phyloP scores from a whole-genome alignment of 2,113 vertebrate species.

The Myocastor coypus region DNA sequence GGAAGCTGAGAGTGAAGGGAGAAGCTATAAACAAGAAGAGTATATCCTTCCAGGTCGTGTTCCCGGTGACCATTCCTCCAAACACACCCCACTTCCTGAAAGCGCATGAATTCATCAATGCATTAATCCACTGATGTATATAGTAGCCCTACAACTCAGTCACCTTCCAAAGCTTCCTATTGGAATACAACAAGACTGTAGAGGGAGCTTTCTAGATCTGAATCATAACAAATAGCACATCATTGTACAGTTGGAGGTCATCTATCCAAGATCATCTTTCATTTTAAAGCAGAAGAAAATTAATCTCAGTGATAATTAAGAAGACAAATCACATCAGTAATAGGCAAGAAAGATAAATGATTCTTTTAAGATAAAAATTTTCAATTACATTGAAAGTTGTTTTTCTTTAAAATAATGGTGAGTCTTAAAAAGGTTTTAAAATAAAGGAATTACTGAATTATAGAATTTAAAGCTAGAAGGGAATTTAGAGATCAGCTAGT shows the following conservation, averaged over 20 bases:
- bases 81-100: neutral
- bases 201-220: neutral
- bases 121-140: neutral
- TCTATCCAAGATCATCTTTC: neutral
- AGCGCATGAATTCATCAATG: neutral
- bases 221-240: neutral
- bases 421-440: conserved; percentile 37
- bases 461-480: neutral
- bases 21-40: neutral
- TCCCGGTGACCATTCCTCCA: neutral
- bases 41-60: neutral
- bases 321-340: neutral
- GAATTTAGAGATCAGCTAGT: conserved; percentile 1
- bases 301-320: neutral
- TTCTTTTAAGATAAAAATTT: neutral
- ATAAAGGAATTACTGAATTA: conserved; percentile 25
- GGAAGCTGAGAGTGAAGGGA: neutral
- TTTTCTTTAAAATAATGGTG: conserved; percentile 42
- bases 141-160: neutral
- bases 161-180: neutral
- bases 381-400: conserved; percentile 5
- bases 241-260: neutral
- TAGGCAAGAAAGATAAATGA: neutral
- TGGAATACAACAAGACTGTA: neutral
- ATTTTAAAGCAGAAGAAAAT: conserved; percentile 37